These are phyloP conservation scores for Drosophila acutilabella DNA, from an alignment of 2,888 invertebrate genomes.

Conservation along the genomic window DNA sequence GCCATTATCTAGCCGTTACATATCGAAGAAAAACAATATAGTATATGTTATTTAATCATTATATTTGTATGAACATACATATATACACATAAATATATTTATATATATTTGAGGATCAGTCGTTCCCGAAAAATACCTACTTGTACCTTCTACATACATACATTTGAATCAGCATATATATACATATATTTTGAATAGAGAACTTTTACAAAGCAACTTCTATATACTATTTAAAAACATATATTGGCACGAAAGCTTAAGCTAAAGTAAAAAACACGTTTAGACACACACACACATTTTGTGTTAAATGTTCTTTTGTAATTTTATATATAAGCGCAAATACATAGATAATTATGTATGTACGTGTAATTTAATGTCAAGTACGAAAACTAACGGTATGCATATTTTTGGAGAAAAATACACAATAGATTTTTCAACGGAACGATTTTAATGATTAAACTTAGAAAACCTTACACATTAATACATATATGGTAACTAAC, in stretches of 20 bases:
- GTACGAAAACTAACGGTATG: conserved; percentile 35
- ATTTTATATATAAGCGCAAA: conserved; percentile 58
- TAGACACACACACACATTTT: conserved; percentile 38
- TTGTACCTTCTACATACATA: conserved; percentile 41
- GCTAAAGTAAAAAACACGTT: conserved; percentile 1
- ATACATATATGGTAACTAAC: conserved; percentile 16
- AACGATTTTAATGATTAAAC: conserved; percentile 59
- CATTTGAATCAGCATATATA: conserved; percentile 15
- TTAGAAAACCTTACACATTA: conserved; percentile 42
- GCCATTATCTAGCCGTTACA: conserved; percentile 75
- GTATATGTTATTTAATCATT: conserved; percentile 15
- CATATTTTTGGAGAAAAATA: conserved; percentile 72
- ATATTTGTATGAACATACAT: conserved; percentile 26
- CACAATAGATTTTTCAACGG: conserved; percentile 60
- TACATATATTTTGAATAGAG: conserved; percentile 69
- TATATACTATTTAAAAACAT: conserved; percentile 26
- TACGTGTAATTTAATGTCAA: conserved; percentile 44
- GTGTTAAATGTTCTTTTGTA: conserved; percentile 69
- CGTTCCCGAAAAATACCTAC: conserved; percentile 43
- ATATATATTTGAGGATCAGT: conserved; percentile 27
- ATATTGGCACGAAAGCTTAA: conserved; percentile 33
- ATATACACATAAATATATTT: conserved; percentile 5
- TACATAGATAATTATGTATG: conserved; percentile 35
- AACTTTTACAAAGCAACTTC: conserved; percentile 69
- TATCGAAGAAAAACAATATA: conserved; percentile 44